Conservation (phyloP, 1,140 invertebrate genomes). For the Ceratosolen solmsi region DNA sequence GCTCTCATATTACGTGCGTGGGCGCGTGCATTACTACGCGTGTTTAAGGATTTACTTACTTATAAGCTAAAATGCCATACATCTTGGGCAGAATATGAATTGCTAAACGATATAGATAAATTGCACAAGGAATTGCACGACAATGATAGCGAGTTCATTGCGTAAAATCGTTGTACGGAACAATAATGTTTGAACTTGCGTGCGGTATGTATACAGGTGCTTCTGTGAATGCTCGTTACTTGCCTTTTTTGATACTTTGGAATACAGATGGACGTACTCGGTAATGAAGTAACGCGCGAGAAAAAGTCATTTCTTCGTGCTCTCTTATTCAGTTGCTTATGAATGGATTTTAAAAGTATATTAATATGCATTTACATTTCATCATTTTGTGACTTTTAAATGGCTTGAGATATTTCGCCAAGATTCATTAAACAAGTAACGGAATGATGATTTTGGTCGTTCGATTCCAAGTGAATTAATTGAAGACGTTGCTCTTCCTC, state of each 20-base stretch:
- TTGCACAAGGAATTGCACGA: constrained; percentile 16
- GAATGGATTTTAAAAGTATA: constrained; percentile 1
- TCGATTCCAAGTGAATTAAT: neutral
- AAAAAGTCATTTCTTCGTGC: neutral
- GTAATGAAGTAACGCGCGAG: neutral
- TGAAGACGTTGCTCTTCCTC: neutral
- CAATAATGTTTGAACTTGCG: neutral
- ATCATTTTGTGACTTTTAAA: neutral
- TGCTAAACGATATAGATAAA: constrained; percentile 18
- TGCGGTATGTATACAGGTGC: constrained; percentile 47
- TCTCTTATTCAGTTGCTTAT: neutral
- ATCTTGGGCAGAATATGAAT: neutral
- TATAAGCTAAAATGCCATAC: constrained; percentile 18
- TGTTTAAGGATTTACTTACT: neutral
- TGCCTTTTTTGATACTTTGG: constrained; percentile 8
- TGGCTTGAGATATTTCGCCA: neutral
- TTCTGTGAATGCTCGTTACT: constrained; percentile 1
- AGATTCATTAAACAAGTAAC: constrained; percentile 25
- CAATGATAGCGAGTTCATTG: constrained; percentile 29
- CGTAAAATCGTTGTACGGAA: constrained; percentile 34
- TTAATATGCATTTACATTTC: neutral
- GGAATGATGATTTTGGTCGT: constrained; percentile 19
- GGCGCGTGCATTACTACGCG: no score
- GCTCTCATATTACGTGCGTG: no score
- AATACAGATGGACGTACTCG: constrained; percentile 14